Conservation (phyloP, 2,888 invertebrate species). For the Iselma pallidipennis region DNA sequence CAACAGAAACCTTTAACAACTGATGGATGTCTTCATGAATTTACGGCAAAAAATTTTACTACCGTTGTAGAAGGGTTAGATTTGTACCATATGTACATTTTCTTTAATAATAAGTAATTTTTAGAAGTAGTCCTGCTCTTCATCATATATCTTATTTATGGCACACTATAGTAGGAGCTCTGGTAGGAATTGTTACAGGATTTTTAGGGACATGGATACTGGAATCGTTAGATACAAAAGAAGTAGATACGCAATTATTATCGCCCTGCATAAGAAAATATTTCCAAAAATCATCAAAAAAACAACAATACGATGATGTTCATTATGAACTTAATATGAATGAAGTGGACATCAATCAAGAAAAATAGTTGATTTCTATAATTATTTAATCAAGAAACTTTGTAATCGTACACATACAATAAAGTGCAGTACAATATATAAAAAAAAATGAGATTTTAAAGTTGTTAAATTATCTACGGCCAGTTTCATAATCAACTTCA, state of each 20-base stretch:
- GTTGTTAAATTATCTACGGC: too few relatives aligned
- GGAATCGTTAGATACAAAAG: constrained; percentile 58
- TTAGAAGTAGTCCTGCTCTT: constrained; percentile 57
- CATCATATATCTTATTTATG: constrained; percentile 74
- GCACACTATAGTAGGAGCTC: constrained; percentile 67
- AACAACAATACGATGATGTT: constrained; percentile 40
- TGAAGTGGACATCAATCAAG: constrained; percentile 47
- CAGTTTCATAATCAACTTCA: too few relatives aligned
- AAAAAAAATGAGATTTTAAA: too few relatives aligned
- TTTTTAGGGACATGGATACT: constrained; percentile 62
- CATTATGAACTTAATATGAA: constrained; percentile 60
- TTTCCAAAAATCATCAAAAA: neutral
- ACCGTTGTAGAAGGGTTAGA: neutral
- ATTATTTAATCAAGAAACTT: too few relatives aligned
- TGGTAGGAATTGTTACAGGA: constrained; percentile 63
- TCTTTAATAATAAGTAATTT: neutral
- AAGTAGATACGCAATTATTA: constrained; percentile 58
- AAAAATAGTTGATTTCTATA: constrained; percentile 48
- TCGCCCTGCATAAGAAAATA: constrained; percentile 54
- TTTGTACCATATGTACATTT: neutral
- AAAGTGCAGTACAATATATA: too few relatives aligned
- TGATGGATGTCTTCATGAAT: neutral
- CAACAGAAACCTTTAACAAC: neutral
- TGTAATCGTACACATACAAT: too few relatives aligned
- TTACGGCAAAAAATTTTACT: neutral